phyloP scores from a whole-genome alignment of 2,113 vertebrate species.

The Zosterops lateralis region DNA sequence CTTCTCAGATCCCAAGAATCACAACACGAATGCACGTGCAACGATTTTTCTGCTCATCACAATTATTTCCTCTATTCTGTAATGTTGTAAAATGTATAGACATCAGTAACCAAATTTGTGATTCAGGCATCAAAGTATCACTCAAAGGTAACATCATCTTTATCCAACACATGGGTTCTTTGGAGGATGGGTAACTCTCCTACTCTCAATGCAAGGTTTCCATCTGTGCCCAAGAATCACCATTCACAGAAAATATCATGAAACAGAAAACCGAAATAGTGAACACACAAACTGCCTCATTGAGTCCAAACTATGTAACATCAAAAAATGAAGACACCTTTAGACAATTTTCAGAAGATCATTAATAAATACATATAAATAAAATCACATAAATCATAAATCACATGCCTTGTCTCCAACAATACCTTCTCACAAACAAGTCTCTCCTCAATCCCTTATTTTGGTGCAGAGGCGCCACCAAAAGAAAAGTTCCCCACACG shows the following conservation, averaged over 20 bases:
- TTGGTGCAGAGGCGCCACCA: too few relatives aligned
- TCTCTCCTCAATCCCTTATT: neutral
- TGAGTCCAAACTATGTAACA: neutral
- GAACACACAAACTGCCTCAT: neutral
- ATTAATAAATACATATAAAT: neutral
- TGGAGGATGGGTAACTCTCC: neutral
- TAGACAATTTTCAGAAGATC: neutral
- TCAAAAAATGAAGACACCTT: neutral
- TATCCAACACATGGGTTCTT: neutral
- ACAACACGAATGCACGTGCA: fast-evolving
- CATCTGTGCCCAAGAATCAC: neutral
- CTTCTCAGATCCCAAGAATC: neutral
- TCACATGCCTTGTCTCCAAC: neutral
- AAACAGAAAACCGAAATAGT: neutral
- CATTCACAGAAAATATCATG: neutral
- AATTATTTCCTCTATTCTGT: too few relatives aligned
- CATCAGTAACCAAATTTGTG: too few relatives aligned
- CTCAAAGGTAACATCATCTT: too few relatives aligned
- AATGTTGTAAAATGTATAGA: too few relatives aligned
- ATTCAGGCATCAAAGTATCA: neutral
- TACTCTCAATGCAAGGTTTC: neutral
- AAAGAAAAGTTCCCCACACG: neutral
- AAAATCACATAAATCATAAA: too few relatives aligned
- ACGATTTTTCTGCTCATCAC: too few relatives aligned
- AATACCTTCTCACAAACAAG: neutral